Conservation (phyloP, 2,797 vertebrate genomes). For the Oreortyx pictus region DNA sequence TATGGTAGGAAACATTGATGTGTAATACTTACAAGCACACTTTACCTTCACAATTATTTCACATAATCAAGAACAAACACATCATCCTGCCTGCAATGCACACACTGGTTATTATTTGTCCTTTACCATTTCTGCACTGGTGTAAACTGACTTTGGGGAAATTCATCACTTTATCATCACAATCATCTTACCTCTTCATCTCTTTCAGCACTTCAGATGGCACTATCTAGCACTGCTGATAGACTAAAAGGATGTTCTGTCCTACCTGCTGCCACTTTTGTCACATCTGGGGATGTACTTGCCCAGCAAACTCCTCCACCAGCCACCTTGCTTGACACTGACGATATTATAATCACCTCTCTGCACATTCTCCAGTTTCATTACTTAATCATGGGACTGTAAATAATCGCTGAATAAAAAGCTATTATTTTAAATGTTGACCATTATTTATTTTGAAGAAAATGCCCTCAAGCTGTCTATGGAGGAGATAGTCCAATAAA, state of each 20-base stretch:
- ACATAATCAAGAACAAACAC: not conserved
- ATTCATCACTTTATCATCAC: not conserved
- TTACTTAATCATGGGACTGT: constrained; percentile 43
- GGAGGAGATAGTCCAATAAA: constrained; percentile 33
- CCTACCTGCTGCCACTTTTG: not conserved
- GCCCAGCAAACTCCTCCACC: not conserved
- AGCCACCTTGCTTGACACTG: not conserved
- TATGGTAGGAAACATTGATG: constrained; percentile 17
- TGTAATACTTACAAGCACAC: not conserved
- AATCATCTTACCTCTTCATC: not conserved
- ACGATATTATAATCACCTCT: constrained; percentile 18
- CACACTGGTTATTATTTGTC: not conserved
- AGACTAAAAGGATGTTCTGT: not conserved
- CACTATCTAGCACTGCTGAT: not conserved
- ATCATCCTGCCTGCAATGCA: not conserved
- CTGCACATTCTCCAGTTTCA: not conserved
- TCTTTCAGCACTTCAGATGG: constrained; percentile 4
- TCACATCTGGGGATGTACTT: constrained; percentile 32
- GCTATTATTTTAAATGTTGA: constrained; percentile 50
- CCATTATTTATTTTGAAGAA: constrained; percentile 58
- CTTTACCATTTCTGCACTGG: not conserved
- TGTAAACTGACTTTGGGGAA: not conserved
- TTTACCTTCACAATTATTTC: constrained; percentile 14
- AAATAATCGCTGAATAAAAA: constrained; percentile 17
- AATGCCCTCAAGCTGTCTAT: constrained; percentile 33